Conservation (phyloP, 2,888 invertebrate genomes). For the Amiota minor region DNA sequence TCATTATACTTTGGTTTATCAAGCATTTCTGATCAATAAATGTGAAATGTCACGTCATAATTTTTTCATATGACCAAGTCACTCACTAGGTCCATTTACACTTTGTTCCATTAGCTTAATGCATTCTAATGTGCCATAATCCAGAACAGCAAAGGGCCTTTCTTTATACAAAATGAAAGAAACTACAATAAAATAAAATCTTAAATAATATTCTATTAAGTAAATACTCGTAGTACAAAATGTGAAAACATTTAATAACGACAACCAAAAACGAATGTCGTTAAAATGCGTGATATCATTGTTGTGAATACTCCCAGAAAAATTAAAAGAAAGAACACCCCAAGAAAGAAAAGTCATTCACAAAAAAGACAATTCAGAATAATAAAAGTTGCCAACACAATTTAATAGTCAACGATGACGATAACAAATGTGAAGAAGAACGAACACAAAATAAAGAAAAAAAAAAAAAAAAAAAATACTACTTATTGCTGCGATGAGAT, state of each 20-base stretch:
- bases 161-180: conserved; percentile 26
- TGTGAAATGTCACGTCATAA: no score
- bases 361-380: conserved; percentile 3
- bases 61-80: no score
- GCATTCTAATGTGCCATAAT: conserved; percentile 52
- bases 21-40: no score
- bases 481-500: not conserved
- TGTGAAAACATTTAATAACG: conserved; percentile 22
- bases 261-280: conserved; percentile 40
- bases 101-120: conserved; percentile 56
- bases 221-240: conserved; percentile 34
- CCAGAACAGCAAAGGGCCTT: conserved; percentile 39
- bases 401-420: conserved; percentile 40
- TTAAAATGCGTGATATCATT: conserved; percentile 52
- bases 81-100: not conserved
- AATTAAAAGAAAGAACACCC: conserved; percentile 45
- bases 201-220: conserved; percentile 41
- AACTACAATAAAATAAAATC: conserved; percentile 40
- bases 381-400: conserved; percentile 25
- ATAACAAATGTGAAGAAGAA: conserved; percentile 44
- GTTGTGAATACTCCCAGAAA: conserved; percentile 55
- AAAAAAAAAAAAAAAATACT: conserved; percentile 50
- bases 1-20: no score
- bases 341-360: conserved; percentile 22
- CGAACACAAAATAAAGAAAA: conserved; percentile 48